phyloP scores from a whole-genome alignment of 2,113 vertebrate species.

The Andinoacara biseriatus region DNA sequence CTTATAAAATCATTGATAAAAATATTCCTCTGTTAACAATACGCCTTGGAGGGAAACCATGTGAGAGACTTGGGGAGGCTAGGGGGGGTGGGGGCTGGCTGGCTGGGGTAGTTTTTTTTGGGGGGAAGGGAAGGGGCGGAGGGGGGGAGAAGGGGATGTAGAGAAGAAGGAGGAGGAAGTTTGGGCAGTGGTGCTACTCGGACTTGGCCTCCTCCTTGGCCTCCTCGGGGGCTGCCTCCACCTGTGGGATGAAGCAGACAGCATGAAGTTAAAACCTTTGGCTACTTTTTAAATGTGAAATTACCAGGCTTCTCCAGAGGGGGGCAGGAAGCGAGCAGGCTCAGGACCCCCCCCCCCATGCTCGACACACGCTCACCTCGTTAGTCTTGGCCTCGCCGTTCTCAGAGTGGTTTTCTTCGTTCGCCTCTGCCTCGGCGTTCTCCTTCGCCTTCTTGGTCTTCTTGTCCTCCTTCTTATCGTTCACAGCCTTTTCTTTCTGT shows the following conservation, averaged over 20 bases:
- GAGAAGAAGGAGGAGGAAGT: constrained; percentile 40
- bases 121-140: not conserved
- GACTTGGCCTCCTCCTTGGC: constrained; percentile 83
- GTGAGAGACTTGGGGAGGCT: constrained; percentile 69
- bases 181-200: constrained; percentile 83
- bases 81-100: constrained; percentile 54
- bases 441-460: constrained; percentile 89
- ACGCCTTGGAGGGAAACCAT: constrained; percentile 84
- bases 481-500: constrained; percentile 92
- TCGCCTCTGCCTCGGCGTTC: constrained; percentile 87
- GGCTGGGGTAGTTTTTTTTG: constrained; percentile 37
- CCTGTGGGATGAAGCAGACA: constrained; percentile 57
- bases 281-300: not conserved
- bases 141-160: not conserved
- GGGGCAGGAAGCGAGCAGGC: no score
- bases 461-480: constrained; percentile 89
- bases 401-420: constrained; percentile 93
- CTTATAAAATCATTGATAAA: constrained; percentile 89
- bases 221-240: constrained; percentile 79
- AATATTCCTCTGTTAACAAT: constrained; percentile 89
- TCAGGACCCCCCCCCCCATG: not conserved
- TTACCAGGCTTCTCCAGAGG: not conserved
- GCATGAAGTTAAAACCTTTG: not conserved
- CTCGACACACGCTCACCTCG: constrained; percentile 77
- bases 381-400: constrained; percentile 93